Percentiles rank a stretch among this genome's conserved stretches.
Conservation (phyloP, 2,113 vertebrate species). For the Columba livia region DNA sequence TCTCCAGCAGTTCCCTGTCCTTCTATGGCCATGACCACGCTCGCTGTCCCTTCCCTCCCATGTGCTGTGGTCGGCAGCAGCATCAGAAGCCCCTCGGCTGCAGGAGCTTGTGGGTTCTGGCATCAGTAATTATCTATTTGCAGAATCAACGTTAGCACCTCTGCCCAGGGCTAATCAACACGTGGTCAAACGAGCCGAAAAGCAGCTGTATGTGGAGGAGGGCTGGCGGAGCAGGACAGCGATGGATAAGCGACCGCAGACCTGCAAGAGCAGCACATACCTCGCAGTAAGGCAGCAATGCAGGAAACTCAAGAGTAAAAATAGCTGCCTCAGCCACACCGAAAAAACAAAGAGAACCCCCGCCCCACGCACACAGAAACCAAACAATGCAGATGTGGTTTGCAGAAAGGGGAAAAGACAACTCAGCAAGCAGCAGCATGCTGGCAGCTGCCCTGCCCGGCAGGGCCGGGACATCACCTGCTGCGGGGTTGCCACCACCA, state of each 20-base stretch:
- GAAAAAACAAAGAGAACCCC: neutral
- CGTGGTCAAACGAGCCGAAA: rapidly evolving
- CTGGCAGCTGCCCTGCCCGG: neutral
- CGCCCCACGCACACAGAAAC: neutral
- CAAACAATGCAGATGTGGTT: neutral
- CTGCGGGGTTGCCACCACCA: too few relatives aligned
- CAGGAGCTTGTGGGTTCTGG: neutral
- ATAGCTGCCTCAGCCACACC: neutral
- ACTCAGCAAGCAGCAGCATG: neutral
- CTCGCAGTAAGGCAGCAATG: neutral
- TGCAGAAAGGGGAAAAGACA: neutral
- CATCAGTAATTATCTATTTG: neutral
- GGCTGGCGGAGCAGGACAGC: neutral
- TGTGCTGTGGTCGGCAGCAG: too few relatives aligned
- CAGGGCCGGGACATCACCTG: too few relatives aligned
- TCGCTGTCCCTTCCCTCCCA: too few relatives aligned
- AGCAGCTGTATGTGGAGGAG: rapidly evolving
- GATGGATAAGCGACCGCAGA: neutral
- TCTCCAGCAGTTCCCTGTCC: too few relatives aligned
- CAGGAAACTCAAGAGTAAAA: slow-evolving; percentile 28
- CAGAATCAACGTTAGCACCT: neutral
- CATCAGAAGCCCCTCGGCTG: neutral
- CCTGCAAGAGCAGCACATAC: neutral
- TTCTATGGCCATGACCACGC: too few relatives aligned
- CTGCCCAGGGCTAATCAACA: neutral